These are phyloP conservation scores for Euzetes globulus DNA, from an alignment of 2,888 invertebrate genomes.

Conservation along the genomic window DNA sequence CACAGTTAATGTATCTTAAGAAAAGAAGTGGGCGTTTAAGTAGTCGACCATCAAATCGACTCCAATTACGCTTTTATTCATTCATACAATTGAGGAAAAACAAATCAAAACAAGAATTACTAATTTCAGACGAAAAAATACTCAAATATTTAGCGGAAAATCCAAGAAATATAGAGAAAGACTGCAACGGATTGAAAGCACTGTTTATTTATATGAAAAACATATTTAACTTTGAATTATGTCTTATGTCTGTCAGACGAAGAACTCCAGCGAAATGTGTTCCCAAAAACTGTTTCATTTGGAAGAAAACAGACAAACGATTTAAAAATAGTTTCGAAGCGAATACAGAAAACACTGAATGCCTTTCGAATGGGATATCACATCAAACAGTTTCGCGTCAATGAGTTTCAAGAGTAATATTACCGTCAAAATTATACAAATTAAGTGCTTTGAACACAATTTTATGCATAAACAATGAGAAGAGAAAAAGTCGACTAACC, in stretches of 20 bases:
- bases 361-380: not conserved
- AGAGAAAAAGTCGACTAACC: conserved; percentile 42
- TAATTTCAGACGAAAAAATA: not conserved
- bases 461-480: not conserved
- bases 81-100: conserved; percentile 4
- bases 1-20: not conserved
- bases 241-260: not conserved
- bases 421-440: not conserved
- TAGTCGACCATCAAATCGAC: conserved; percentile 14
- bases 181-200: not conserved
- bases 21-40: conserved; percentile 11
- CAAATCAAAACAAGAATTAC: not conserved
- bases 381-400: not conserved
- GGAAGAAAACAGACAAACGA: not conserved
- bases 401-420: not conserved
- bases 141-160: not conserved
- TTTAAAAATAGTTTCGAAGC: not conserved
- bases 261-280: not conserved
- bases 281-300: conserved; percentile 30
- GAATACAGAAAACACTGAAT: not conserved
- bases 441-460: not conserved
- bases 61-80: not conserved
- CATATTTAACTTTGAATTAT: not conserved
- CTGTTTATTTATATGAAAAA: not conserved
- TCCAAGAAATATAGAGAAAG: not conserved